phyloP scores from a whole-genome alignment of 2,113 vertebrate species.

The Jacana jacana region DNA sequence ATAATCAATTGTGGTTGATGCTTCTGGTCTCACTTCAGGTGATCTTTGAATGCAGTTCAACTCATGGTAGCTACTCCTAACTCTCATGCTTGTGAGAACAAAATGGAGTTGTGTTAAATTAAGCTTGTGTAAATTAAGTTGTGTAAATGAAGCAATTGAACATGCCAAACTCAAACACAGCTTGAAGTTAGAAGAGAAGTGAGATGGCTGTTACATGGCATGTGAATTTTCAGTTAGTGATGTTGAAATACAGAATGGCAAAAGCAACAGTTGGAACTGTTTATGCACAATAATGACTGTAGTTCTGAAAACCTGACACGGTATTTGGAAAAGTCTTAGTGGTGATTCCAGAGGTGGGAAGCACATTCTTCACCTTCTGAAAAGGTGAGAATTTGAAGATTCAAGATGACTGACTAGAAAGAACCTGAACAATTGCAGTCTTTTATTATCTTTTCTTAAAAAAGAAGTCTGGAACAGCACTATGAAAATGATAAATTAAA shows the following conservation, averaged over 20 bases:
- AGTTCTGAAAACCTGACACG: background rate
- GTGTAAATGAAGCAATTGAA: background rate
- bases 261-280: background rate
- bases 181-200: background rate
- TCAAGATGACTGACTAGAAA: background rate
- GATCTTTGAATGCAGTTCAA: background rate
- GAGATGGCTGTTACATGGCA: background rate
- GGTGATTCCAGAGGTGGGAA: background rate
- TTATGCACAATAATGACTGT: background rate
- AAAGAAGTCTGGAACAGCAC: background rate
- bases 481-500: background rate
- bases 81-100: background rate
- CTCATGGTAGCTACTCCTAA: background rate
- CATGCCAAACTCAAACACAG: background rate
- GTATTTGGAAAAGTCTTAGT: background rate
- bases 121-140: too few relatives aligned
- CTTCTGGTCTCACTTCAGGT: background rate
- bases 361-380: background rate
- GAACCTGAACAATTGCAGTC: background rate
- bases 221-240: background rate
- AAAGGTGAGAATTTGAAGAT: background rate
- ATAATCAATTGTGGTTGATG: background rate
- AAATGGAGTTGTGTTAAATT: background rate
- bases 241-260: background rate
- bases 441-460: background rate